Evolutionary conservation across 2,113 vertebrate species (phyloP), one percentile per base, ranked within the genome.

Genomic region (Cochlearius cochlearius): DNA sequence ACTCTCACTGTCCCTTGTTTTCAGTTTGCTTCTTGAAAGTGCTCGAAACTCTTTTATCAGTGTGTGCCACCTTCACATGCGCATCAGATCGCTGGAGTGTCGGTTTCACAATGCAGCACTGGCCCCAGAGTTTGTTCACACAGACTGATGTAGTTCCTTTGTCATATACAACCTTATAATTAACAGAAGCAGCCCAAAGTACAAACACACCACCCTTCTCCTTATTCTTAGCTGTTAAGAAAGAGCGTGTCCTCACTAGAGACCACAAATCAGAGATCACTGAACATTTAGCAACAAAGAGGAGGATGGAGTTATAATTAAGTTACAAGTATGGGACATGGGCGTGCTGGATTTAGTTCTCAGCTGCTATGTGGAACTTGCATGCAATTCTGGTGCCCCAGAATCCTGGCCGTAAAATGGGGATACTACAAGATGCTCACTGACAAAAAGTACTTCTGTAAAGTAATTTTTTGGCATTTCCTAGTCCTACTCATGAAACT

Each of bases 111-210:
- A 94, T 2, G 3, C 1, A 0, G 30, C 38, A 3, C 30, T 6
- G 39, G 63, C 79, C 83, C 63, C 68, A 25, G 27, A 34, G 39
- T 59, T 88, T 86, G 64, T 34, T 95, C 92, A 88, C 25, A 21
- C 68, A 87, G 76, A 71, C 56, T 41, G 68, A 55, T 83, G 52
- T 13, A 45, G 43, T 20, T 86, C 55, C 60, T 84, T 66, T 72
- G 72, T 89, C 75, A 92, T 27, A 77, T 30, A 8, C 64, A 91
- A 93, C 63, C 88, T 71, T 89, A 18, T 94, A 92, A 97, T 97
- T 96, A 96, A 91, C 59, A 91, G 90, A 86, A 90, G 78, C 58
- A 90, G 62, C 73, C 56, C 53, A 16, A 88, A 91, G 80, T 67
- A 89, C 83, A 91, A 88, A 93, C 47, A 67, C 77, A 92, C 66